These are phyloP conservation scores for Saguinus midas DNA, from an alignment of 2,113 vertebrate species.

Conservation along the genomic window DNA sequence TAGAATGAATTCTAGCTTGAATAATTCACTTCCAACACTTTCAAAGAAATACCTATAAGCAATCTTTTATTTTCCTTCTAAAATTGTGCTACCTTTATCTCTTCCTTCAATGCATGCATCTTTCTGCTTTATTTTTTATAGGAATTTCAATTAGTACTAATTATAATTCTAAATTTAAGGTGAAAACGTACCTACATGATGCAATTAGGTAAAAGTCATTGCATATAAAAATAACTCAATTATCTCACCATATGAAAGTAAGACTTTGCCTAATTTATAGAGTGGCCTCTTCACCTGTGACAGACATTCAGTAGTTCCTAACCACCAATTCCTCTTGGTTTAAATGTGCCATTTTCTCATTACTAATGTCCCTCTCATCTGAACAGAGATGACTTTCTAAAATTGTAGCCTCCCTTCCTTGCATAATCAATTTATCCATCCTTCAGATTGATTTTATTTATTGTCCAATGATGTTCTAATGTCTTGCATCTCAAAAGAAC, in stretches of 20 bases:
- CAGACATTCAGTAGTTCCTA: not conserved
- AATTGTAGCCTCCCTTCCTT: not conserved
- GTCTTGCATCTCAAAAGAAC: not conserved
- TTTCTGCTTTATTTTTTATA: not conserved
- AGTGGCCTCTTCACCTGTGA: fast-evolving
- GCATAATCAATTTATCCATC: not conserved
- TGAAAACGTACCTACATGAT: not conserved
- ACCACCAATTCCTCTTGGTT: not conserved
- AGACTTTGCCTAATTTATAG: not conserved
- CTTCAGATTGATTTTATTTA: not conserved
- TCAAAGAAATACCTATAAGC: not conserved
- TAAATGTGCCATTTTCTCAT: not conserved
- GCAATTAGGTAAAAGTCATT: not conserved
- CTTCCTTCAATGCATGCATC: not conserved
- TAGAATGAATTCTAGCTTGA: not conserved
- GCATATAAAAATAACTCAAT: not conserved
- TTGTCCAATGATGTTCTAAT: not conserved
- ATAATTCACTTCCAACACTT: not conserved
- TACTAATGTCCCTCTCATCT: not conserved
- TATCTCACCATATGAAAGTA: not conserved
- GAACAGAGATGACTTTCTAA: not conserved
- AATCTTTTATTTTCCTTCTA: constrained; percentile 6
- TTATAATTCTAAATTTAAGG: not conserved
- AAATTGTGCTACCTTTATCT: not conserved
- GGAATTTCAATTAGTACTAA: not conserved